Conservation (phyloP, 2,888 invertebrate species). For the Dyspetes luteomarginatus region DNA sequence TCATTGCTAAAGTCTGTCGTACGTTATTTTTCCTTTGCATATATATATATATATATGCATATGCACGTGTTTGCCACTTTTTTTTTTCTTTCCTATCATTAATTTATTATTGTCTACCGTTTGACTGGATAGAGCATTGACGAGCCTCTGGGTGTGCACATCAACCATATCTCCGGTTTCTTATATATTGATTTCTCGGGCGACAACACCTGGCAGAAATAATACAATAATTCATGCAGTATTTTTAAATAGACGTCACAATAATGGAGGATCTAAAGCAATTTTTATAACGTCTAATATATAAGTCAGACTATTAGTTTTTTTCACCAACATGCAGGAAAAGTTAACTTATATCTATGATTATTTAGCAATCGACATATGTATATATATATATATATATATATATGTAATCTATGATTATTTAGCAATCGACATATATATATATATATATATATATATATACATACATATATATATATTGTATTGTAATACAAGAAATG, state of each 20-base stretch:
- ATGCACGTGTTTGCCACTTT: constrained; percentile 1
- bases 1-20: neutral
- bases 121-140: neutral
- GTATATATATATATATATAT: neutral
- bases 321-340: constrained; percentile 28
- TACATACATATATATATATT: neutral
- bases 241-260: constrained; percentile 9
- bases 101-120: constrained; percentile 13
- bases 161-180: constrained; percentile 39
- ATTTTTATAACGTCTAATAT: neutral
- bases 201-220: constrained; percentile 24
- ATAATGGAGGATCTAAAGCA: neutral
- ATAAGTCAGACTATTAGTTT: constrained; percentile 1
- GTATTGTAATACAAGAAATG: neutral
- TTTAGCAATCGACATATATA: too few species aligned
- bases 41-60: too few species aligned
- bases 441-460: too few species aligned
- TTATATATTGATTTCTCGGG: constrained; percentile 2
- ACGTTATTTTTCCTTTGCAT: neutral
- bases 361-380: constrained; percentile 7
- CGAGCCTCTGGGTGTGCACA: neutral
- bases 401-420: neutral
- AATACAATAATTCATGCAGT: constrained; percentile 45
- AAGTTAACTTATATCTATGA: constrained; percentile 20
- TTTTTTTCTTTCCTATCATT: constrained; percentile 5